Evolutionary conservation across 2,888 invertebrate species (phyloP), one percentile per base, ranked within the genome.

Genomic region (Melieria crassipennis): DNA sequence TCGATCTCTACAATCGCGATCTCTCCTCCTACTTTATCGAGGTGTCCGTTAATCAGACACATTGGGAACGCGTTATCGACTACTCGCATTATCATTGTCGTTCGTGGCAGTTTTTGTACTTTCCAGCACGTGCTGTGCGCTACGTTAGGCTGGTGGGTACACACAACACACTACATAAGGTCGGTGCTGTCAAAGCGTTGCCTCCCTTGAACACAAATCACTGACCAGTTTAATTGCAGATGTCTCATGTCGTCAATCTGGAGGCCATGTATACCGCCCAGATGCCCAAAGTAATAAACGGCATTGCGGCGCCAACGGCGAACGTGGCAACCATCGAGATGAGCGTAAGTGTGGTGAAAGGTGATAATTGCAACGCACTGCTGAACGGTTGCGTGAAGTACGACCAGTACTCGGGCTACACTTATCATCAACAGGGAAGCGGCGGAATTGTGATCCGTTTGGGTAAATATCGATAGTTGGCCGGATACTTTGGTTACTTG

Each of bases 341-440:
- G 81, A 94, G 95, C 86, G 99, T 99, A 3, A 92, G 92, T 79
- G 99, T 99, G 73, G 93, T 96, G 58, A 99, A 99, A 88, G 99
- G 99, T 71, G 99, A 99, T 74, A 92, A 92, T 62, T 91, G 98
- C 77, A 98, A 99, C 89, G 95, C 97, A 1, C 89, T 99, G 10
- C 90, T 99, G 73, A 98, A 99, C 89, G 99, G 99, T 86, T 95
- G 92, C 69, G 91, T 92, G 81, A 93, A 95, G 88, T 99, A 99
- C 87, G 98, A 99, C 89, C 98, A 98, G 98, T 99, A 99, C 88
- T 95, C 94, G 69, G 98, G 98, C 75, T 99, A 98, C 87, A 98
- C 98, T 5, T 98, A 98, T 87, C 98, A 98, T 89, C 98, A 98
- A 88, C 89, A 97, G 74, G 96, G 97, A 79, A 94, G 95, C 77